Conservation (phyloP, 2,797 vertebrate species). For the Percopsis omiscomaycus region DNA sequence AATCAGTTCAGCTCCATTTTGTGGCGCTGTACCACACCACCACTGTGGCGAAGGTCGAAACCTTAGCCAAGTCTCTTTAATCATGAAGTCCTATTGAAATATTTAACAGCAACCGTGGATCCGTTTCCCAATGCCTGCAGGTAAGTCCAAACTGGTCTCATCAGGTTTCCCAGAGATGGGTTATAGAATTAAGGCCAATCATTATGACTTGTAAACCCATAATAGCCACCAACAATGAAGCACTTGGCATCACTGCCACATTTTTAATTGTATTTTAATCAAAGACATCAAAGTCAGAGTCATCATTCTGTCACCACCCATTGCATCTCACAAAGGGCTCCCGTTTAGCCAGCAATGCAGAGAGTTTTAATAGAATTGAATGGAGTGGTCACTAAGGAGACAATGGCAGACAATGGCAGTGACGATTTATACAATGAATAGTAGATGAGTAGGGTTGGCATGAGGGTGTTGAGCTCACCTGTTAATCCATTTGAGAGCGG, state of each 20-base stretch:
- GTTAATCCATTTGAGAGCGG: conserved; percentile 55
- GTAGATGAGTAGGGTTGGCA: conserved; percentile 1
- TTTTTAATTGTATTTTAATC: conserved; percentile 9
- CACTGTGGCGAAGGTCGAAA: conserved; percentile 28
- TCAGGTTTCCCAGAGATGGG: conserved; percentile 45
- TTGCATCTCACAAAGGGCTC: conserved; percentile 7
- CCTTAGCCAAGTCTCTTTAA: conserved; percentile 21
- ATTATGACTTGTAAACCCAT: conserved; percentile 15
- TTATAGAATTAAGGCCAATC: conserved; percentile 18
- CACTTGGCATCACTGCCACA: background rate
- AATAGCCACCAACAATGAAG: conserved; percentile 10
- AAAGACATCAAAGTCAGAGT: conserved; percentile 15
- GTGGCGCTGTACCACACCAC: background rate
- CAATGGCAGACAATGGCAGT: background rate
- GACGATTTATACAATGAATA: conserved; percentile 11
- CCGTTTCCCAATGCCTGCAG: conserved; percentile 32
- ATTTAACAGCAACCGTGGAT: conserved; percentile 46
- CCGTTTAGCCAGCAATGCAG: conserved; percentile 1
- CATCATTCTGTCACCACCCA: conserved; percentile 5
- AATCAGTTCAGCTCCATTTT: no score
- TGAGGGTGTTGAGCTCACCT: conserved; percentile 45
- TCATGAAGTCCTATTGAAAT: conserved; percentile 42
- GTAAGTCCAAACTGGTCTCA: conserved; percentile 38
- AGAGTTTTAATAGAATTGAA: conserved; percentile 2
- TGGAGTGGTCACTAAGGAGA: conserved; percentile 1